Conservation (phyloP, 64 coral and sea anemone genomes). For the Dendronephthya gigantea region DNA sequence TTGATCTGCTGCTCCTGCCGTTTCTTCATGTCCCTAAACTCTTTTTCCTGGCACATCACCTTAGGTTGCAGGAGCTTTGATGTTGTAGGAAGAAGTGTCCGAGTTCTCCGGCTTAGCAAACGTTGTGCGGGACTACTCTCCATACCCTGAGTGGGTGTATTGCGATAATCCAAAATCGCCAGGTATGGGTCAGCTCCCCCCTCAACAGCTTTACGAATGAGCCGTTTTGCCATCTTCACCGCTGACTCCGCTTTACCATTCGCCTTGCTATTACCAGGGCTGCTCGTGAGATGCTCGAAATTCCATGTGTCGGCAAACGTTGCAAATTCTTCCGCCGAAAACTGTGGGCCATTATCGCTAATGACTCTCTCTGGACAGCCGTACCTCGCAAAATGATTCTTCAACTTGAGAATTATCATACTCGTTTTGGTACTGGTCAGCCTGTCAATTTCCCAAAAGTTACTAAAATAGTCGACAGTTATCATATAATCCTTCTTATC, state of each 20-base stretch:
- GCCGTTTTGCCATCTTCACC: conserved; percentile 32
- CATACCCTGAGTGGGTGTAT: conserved; percentile 27
- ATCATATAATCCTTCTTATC: neutral
- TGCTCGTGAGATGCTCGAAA: neutral
- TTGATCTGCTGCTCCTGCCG: neutral
- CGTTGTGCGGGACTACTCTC: conserved; percentile 24
- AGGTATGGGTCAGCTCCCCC: conserved; percentile 35
- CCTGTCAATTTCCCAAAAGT: neutral
- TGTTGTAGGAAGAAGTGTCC: conserved; percentile 31
- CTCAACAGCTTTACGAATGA: conserved; percentile 29
- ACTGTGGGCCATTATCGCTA: neutral
- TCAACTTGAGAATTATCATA: neutral
- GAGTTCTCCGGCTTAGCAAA: conserved; percentile 18
- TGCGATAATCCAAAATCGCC: conserved; percentile 37
- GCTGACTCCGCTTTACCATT: conserved; percentile 35
- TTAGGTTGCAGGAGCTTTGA: conserved; percentile 10
- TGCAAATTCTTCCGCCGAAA: neutral
- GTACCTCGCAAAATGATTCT: neutral
- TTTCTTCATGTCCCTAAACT: neutral
- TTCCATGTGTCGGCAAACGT: neutral
- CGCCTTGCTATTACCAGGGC: neutral
- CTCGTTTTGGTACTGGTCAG: neutral
- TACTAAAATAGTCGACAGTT: neutral
- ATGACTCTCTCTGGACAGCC: neutral
- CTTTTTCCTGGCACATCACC: neutral